A percentile compares a stretch with the other conserved stretches of the same genome.
Conservation (phyloP, 2,797 vertebrate genomes). For the Melanotaenia trifasciata region DNA sequence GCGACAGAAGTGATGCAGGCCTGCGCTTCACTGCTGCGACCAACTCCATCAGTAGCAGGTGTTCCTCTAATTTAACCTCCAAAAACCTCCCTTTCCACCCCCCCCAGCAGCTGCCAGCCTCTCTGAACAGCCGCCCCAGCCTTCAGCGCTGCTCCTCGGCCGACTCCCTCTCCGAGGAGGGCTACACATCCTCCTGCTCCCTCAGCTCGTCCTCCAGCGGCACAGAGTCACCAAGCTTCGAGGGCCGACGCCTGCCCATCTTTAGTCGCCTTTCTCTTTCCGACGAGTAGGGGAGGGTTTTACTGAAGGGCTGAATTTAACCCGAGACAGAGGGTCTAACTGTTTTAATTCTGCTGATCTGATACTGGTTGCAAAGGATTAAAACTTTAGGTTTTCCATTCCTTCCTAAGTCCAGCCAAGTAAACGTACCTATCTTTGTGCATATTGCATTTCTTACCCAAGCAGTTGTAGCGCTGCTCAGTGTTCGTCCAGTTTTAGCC, state of each 20-base stretch:
- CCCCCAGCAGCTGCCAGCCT: constrained; percentile 30
- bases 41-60: constrained; percentile 43
- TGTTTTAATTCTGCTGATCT: constrained; percentile 27
- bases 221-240: constrained; percentile 83
- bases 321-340: constrained; percentile 6
- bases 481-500: constrained; percentile 77
- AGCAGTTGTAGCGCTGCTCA: constrained; percentile 77
- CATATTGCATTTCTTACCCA: constrained; percentile 84
- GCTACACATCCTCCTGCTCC: constrained; percentile 87
- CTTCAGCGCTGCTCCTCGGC: constrained; percentile 85
- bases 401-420: constrained; percentile 26
- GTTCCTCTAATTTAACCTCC: constrained; percentile 29
- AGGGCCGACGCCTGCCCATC: constrained; percentile 87
- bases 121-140: constrained; percentile 56
- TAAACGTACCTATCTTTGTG: constrained; percentile 72
- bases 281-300: constrained; percentile 77
- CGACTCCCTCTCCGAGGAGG: constrained; percentile 87
- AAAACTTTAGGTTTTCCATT: constrained; percentile 6
- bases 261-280: constrained; percentile 89
- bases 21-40: constrained; percentile 70
- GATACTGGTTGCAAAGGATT: constrained; percentile 8
- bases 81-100: constrained; percentile 18
- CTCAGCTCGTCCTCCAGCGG: constrained; percentile 81
- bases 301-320: constrained; percentile 37
- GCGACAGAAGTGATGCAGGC: constrained; percentile 22